Percentiles rank a stretch among this genome's conserved stretches.
Conservation (phyloP, 2,888 invertebrate genomes). For the Periphyllus acericola region DNA sequence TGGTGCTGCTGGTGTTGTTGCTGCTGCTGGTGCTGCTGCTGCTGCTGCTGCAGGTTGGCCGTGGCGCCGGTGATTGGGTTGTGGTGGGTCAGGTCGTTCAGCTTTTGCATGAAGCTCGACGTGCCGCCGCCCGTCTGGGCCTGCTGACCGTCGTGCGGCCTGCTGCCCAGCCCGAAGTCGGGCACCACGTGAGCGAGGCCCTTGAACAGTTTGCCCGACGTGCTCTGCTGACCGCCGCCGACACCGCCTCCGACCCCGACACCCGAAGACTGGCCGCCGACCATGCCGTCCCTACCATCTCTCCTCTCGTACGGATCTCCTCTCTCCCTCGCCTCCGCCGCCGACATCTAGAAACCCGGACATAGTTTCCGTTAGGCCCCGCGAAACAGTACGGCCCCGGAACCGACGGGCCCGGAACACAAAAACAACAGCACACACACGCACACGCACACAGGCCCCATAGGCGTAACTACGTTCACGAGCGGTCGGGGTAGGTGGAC, state of each 20-base stretch:
- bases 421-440: not conserved
- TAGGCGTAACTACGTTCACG: not conserved
- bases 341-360: conserved; percentile 50
- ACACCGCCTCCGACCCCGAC: conserved; percentile 64
- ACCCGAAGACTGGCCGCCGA: conserved; percentile 42
- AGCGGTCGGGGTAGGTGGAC: too few relatives aligned
- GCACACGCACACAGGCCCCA: not conserved
- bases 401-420: not conserved
- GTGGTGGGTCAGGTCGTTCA: conserved; percentile 80
- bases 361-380: not conserved
- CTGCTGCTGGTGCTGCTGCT: conserved; percentile 36
- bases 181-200: conserved; percentile 63
- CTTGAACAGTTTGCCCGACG: conserved; percentile 63
- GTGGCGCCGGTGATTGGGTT: conserved; percentile 63
- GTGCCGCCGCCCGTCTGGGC: conserved; percentile 43
- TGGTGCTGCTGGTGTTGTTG: conserved; percentile 65
- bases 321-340: conserved; percentile 60
- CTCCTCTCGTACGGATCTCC: conserved; percentile 62
- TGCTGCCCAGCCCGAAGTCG: conserved; percentile 54
- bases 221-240: conserved; percentile 61
- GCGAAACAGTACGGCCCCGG: not conserved
- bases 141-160: conserved; percentile 33
- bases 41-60: conserved; percentile 58
- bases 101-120: conserved; percentile 88
- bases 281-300: conserved; percentile 59